Conservation (phyloP, 2,113 vertebrate species). For the Scomber colias region DNA sequence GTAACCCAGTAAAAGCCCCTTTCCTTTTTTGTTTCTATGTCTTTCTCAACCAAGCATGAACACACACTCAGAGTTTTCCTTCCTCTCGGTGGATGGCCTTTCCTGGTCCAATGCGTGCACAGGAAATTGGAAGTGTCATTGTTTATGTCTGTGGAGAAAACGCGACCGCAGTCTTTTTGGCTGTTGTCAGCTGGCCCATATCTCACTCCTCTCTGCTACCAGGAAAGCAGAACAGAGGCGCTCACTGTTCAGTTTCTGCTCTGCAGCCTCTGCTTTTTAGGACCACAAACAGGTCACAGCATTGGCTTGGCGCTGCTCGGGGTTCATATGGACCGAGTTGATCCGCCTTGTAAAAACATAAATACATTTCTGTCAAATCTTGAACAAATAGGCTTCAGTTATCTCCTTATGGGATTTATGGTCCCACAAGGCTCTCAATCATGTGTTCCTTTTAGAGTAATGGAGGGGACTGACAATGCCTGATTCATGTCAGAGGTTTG, state of each 20-base stretch:
- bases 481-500: slow-evolving; percentile 63
- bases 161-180: slow-evolving; percentile 66
- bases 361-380: slow-evolving; percentile 57
- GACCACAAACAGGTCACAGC: slow-evolving; percentile 58
- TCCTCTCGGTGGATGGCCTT: slow-evolving; percentile 64
- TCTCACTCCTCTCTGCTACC: slow-evolving; percentile 66
- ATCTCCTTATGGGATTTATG: slow-evolving; percentile 44
- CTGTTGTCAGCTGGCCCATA: slow-evolving; percentile 68
- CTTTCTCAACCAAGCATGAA: slow-evolving; percentile 35
- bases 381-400: slow-evolving; percentile 59
- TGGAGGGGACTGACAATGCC: slow-evolving; percentile 29
- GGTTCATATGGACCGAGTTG: slow-evolving; percentile 55
- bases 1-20: slow-evolving; percentile 19
- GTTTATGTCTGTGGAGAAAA: slow-evolving; percentile 80
- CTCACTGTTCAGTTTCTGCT: slow-evolving; percentile 61
- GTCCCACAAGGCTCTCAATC: slow-evolving; percentile 19
- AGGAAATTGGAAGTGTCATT: slow-evolving; percentile 83
- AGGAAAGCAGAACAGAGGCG: slow-evolving; percentile 67
- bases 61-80: slow-evolving; percentile 46
- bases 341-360: slow-evolving; percentile 46
- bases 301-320: slow-evolving; percentile 29
- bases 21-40: slow-evolving; percentile 16
- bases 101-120: slow-evolving; percentile 58
- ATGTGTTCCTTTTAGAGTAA: slow-evolving; percentile 46
- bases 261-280: slow-evolving; percentile 45